Conservation (phyloP, 2,113 vertebrate genomes). For the Hemiscyllium ocellatum region DNA sequence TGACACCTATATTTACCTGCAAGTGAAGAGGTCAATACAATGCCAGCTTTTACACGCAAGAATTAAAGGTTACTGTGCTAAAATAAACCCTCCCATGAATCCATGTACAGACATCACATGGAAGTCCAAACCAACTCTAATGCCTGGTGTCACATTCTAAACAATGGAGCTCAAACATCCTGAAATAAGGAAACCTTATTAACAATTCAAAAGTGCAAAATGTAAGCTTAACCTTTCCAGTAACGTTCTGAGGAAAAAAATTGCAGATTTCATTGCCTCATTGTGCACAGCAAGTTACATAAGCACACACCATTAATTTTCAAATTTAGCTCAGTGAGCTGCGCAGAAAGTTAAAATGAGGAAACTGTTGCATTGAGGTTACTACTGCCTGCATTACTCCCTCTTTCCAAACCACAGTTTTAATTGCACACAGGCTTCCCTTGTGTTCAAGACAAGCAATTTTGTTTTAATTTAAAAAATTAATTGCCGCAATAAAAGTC, state of each 20-base stretch:
- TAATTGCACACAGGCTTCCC: not conserved
- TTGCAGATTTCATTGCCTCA: not conserved
- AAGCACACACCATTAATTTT: not conserved
- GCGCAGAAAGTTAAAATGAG: not conserved
- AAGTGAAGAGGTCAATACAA: not conserved
- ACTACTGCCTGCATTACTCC: not conserved
- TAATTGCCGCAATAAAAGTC: not conserved
- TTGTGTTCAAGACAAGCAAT: not conserved
- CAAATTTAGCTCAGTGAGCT: not conserved
- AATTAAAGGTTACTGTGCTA: not conserved
- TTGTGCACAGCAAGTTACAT: not conserved
- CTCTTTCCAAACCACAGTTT: not conserved
- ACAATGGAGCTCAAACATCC: not conserved
- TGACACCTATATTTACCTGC: not conserved
- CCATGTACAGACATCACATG: not conserved
- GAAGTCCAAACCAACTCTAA: not conserved
- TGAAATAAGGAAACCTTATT: not conserved
- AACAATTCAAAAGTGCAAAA: not conserved
- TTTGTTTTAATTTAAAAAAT: no score
- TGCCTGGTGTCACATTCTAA: not conserved
- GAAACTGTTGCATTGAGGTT: not conserved
- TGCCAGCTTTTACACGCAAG: not conserved
- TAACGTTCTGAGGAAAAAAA: not conserved
- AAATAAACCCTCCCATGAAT: not conserved
- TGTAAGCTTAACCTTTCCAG: not conserved